A percentile compares a stretch with the other conserved stretches of the same genome.
These are phyloP conservation scores for Syngnathus rostellatus DNA, from an alignment of 2,797 vertebrate species.

Conservation along the genomic window DNA sequence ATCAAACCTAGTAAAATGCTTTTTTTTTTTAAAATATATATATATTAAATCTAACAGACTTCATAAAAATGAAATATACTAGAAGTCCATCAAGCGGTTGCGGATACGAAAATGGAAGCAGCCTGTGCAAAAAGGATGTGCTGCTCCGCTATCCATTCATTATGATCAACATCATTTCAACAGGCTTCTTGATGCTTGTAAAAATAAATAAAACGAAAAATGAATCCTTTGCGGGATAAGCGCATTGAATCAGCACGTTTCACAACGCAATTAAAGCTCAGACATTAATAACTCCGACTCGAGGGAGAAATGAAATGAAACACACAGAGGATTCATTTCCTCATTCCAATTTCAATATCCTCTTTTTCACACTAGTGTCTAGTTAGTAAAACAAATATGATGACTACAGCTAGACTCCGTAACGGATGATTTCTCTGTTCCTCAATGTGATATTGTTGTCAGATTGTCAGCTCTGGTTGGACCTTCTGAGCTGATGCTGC, in stretches of 20 bases:
- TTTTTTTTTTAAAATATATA: not conserved
- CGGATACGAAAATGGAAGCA: conserved; percentile 23
- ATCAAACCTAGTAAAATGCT: conserved; percentile 8
- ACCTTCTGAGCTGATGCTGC: conserved; percentile 32
- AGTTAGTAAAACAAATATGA: not conserved
- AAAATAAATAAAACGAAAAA: conserved; percentile 10
- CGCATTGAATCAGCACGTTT: conserved; percentile 27
- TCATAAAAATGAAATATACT: conserved; percentile 31
- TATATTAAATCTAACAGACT: conserved; percentile 11
- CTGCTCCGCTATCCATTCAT: conserved; percentile 8
- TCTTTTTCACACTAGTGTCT: conserved; percentile 25
- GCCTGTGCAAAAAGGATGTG: conserved; percentile 23
- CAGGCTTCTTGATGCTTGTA: conserved; percentile 24
- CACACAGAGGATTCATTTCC: conserved; percentile 46
- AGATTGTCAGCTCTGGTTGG: conserved; percentile 19
- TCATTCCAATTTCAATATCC: conserved; percentile 23
- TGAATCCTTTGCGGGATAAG: conserved; percentile 34
- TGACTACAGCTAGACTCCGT: not conserved
- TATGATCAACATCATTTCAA: conserved; percentile 11
- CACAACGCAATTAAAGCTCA: conserved; percentile 53
- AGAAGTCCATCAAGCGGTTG: conserved; percentile 19
- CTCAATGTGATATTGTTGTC: conserved; percentile 17
- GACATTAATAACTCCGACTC: conserved; percentile 49
- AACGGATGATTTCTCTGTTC: not conserved
- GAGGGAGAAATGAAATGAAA: conserved; percentile 45